Evolutionary conservation across 2,113 vertebrate species (phyloP).

Genomic region (Otis tarda): DNA sequence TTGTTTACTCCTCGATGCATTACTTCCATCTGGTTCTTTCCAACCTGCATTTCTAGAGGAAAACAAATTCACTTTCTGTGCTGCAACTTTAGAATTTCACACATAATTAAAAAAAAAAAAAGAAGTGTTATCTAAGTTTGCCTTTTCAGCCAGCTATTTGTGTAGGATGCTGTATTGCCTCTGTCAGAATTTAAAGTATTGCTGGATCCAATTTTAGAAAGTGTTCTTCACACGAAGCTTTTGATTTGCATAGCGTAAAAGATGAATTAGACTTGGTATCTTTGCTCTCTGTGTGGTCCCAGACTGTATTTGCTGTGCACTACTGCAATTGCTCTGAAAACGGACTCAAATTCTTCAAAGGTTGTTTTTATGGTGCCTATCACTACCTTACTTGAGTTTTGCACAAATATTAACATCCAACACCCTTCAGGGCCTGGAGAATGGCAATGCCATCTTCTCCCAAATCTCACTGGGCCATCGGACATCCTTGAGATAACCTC

Average conservation of each 20-base stretch:
- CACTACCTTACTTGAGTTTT: background rate
- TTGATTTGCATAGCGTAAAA: background rate
- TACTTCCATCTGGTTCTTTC: background rate
- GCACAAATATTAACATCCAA: background rate
- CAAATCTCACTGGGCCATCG: background rate
- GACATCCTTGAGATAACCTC: background rate
- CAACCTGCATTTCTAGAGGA: background rate
- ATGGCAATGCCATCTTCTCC: background rate
- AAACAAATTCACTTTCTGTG: background rate
- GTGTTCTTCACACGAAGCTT: background rate
- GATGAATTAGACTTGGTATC: background rate
- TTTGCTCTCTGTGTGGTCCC: background rate
- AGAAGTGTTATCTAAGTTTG: background rate
- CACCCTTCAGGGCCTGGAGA: background rate
- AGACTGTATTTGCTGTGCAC: background rate
- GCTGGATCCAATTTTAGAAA: background rate
- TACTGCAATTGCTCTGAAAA: background rate
- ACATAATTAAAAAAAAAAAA: background rate
- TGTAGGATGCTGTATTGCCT: background rate
- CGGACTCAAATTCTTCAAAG: background rate
- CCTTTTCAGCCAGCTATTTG: background rate
- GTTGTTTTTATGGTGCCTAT: background rate
- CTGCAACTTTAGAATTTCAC: background rate
- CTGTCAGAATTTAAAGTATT: background rate
- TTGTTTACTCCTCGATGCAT: background rate